Evolutionary conservation across 2,888 invertebrate species (phyloP), one percentile per base, ranked within the genome.

Genomic region (Apodemia hepburni): DNA sequence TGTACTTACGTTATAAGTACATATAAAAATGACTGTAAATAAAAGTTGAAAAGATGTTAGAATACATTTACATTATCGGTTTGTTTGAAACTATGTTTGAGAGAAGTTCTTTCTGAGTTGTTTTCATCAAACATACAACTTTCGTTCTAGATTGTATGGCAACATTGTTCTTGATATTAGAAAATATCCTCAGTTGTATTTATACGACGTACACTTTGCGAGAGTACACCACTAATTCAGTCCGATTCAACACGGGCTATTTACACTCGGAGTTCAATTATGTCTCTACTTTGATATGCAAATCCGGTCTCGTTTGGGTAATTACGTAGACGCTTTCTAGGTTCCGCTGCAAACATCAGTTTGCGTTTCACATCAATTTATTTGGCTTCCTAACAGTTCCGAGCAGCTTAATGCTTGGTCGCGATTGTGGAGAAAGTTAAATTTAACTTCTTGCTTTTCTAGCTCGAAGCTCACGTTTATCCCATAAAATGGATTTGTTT

Each of bases 241-340:
- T 87, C 84, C 79, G 82, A 85, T 86, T 86, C 85, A 84, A 84
- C 85, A 87, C 78, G 80, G 81, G 81, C 88, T 89, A 89, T 90
- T 90, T 89, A 85, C 87, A 83, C 84, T 84, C 80, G 73, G 76
- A 79, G 82, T 84, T 86, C 86, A 90, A 89, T 88, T 90, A 88
- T 86, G 81, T 83, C 74, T 81, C 82, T 82, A 83, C 88, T 90
- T 89, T 89, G 89, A 86, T 85, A 90, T 90, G 88, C 86, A 89
- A 90, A 90, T 90, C 82, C 80, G 75, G 79, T 83, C 82, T 84
- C 83, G 85, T 86, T 85, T 76, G 82, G 80, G 84, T 88, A 88
- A 88, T 88, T 87, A 87, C 83, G 81, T 85, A 84, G 82, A 84
- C 81, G 83, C 81, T 84, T 80, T 81, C 79, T 77, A 78, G 81